Percentiles rank a stretch among this genome's conserved stretches.
Evolutionary conservation across 2,797 vertebrate genomes (phyloP).

Genomic region (Clarias laeviceps): DNA sequence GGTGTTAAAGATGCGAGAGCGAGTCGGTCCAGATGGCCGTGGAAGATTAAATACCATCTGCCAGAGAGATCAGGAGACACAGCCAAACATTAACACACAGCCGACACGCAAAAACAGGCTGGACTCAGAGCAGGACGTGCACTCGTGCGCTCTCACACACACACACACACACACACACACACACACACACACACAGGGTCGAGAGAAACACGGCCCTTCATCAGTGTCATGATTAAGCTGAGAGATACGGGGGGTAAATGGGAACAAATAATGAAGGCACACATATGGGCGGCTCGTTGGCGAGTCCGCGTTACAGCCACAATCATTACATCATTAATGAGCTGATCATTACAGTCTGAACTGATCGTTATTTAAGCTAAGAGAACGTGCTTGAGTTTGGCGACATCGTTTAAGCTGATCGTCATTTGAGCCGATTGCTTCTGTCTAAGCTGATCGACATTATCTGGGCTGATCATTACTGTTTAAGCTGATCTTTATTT

Average conservation of each 20-base stretch:
- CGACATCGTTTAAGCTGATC: neutral
- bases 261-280: conserved; percentile 4
- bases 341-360: neutral
- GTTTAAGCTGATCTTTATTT: neutral
- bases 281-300: neutral
- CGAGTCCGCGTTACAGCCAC: neutral
- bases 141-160: neutral
- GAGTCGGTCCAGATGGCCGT: conserved; percentile 75
- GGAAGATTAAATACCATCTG: conserved; percentile 79
- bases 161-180: conserved; percentile 30
- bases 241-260: neutral
- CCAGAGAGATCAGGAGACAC: conserved; percentile 56
- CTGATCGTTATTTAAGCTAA: neutral
- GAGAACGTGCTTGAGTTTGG: no score
- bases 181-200: neutral
- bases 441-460: neutral
- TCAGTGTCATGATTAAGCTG: conserved; percentile 28
- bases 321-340: conserved; percentile 7
- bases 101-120: conserved; percentile 28
- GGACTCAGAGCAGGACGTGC: conserved; percentile 34
- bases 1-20: conserved; percentile 67
- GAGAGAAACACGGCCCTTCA: conserved; percentile 8
- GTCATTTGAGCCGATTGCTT: neutral
- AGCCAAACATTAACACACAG: conserved; percentile 54
- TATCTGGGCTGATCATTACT: neutral